Base-by-base conservation (phyloP, 2,113 vertebrate genomes). In the Perca flavescens region DNA sequence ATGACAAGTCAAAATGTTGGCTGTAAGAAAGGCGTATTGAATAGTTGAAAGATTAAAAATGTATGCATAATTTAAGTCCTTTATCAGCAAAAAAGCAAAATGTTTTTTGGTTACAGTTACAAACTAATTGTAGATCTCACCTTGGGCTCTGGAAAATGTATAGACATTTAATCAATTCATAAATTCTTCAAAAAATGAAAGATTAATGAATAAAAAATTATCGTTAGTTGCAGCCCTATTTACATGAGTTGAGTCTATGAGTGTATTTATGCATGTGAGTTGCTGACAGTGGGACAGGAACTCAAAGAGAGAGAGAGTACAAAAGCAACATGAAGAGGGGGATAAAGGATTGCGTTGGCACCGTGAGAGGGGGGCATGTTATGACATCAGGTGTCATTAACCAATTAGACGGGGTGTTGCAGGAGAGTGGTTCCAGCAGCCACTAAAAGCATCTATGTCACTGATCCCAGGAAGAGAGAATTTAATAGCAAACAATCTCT, bases 401-500 rank as follows among this genome's bases (percentile, higher is more conserved):
- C 86, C 91, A 94, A 93, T 93, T 94, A 91, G 92, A 74, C 14
- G 53, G 86, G 90, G 87, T 86, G 89, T 92, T 91, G 82, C 80
- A 88, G 76, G 83, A 91, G 89, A 93, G 83, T 52, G 85, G 69
- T 85, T 79, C 86, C 91, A 92, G 88, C 83, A 88, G 90, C 86
- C 87, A 71, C 88, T 93, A 92, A 93, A 94, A 92, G 92, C 91
- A 58, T 88, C 74, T 4, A 73, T 89, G 87, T 88, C 91, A 90
- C 90, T 92, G 92, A 94, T 92, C 90, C 89, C 92, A 89, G 86
- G 86, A 91, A 90, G 90, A 83, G 76, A 78, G 89, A 93, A 93
- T 92, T 88, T 84, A 91, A 92, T 91, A 92, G 94, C 80, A 88
- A 90, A 88, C 82, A 86, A 80, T 86, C 88, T 83, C 83, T 75